Evolutionary conservation across 2,888 invertebrate genomes (phyloP).

Genomic region (Nezara viridula): DNA sequence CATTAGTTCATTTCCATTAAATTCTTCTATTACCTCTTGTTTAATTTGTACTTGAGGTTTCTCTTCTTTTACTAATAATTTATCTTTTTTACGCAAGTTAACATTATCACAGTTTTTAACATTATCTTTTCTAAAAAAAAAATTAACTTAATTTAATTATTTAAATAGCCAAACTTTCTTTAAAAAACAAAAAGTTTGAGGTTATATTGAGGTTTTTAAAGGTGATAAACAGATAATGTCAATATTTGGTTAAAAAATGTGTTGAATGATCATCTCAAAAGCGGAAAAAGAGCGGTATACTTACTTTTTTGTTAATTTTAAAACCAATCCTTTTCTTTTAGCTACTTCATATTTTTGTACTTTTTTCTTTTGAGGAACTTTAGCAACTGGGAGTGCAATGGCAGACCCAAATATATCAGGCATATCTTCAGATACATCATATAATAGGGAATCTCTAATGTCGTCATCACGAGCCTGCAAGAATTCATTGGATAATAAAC

Average conservation of each 20-base stretch:
- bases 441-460: constrained; percentile 33
- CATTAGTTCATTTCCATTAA: constrained; percentile 6
- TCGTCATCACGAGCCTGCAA: constrained; percentile 51
- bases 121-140: constrained; percentile 13
- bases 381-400: constrained; percentile 33
- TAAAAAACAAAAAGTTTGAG: too few relatives aligned
- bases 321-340: constrained; percentile 55
- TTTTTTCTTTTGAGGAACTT: constrained; percentile 56
- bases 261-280: neutral
- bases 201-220: too few relatives aligned
- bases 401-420: constrained; percentile 55
- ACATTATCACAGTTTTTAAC: constrained; percentile 23
- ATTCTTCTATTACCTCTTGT: neutral
- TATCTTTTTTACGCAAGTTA: constrained; percentile 23
- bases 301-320: constrained; percentile 56
- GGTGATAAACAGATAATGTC: neutral
- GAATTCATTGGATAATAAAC: neutral
- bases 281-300: neutral
- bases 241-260: neutral
- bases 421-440: constrained; percentile 48
- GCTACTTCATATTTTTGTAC: constrained; percentile 53
- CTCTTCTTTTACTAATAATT: constrained; percentile 3
- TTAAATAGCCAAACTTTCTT: too few relatives aligned
- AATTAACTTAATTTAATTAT: neutral
- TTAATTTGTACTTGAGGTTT: constrained; percentile 46